Percentiles rank a stretch among this genome's conserved stretches.
Conservation (phyloP, 23 tunicate genomes). For the Clavelina lepadiformis region DNA sequence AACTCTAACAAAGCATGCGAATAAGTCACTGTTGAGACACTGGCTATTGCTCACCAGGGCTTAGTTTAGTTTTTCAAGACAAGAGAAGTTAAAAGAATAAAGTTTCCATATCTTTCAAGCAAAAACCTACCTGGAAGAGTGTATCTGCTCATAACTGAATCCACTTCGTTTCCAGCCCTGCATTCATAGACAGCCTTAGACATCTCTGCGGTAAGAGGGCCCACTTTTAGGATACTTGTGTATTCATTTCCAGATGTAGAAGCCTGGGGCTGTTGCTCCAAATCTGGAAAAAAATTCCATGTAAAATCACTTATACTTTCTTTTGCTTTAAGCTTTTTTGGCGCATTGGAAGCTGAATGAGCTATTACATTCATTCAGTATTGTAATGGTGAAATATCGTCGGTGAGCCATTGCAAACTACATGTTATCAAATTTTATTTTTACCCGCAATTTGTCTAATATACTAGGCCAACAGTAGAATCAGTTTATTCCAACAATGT, state of each 20-base stretch:
- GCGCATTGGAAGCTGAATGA: conserved; percentile 3
- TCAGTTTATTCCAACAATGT: too few species aligned
- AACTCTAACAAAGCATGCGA: too few species aligned
- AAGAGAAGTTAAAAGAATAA: too few species aligned
- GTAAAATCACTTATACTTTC: not conserved
- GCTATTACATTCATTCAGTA: not conserved
- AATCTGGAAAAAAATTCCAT: not conserved
- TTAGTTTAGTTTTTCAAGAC: too few species aligned
- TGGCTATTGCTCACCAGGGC: too few species aligned
- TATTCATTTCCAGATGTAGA: conserved; percentile 1
- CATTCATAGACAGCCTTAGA: conserved; percentile 39
- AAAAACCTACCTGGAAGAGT: conserved; percentile 50
- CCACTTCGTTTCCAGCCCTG: conserved; percentile 9
- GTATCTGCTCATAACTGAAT: conserved; percentile 13
- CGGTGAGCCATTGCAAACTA: not conserved
- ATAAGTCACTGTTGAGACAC: too few species aligned
- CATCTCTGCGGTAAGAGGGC: conserved; percentile 36
- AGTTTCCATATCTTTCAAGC: too few species aligned
- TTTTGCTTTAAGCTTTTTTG: too few species aligned
- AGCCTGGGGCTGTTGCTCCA: not conserved
- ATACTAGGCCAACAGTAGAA: too few species aligned
- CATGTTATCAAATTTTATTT: too few species aligned
- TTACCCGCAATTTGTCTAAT: too few species aligned
- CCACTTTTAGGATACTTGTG: conserved; percentile 31
- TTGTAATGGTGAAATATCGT: too few species aligned